phyloP scores from a whole-genome alignment of 1,140 invertebrate species.

The Harpegnathos saltator region DNA sequence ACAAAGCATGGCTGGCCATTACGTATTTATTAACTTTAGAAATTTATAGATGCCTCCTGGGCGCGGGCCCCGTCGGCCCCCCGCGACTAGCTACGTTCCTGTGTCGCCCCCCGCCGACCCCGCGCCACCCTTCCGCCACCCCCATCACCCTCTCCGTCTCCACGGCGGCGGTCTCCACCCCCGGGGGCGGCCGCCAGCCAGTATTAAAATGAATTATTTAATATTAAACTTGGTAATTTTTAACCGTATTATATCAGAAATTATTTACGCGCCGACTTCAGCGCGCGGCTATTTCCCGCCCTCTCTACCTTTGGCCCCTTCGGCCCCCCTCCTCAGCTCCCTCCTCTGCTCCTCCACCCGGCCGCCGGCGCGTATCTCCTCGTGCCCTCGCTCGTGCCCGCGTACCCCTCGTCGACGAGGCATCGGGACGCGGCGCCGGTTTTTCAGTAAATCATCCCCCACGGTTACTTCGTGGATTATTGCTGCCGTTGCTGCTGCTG shows the following conservation, averaged over 20 bases:
- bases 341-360: neutral
- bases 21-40: constrained; percentile 86
- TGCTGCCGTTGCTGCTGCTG: constrained; percentile 36
- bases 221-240: constrained; percentile 86
- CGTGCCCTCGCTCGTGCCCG: constrained; percentile 35
- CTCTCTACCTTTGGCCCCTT: neutral
- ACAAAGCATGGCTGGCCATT: constrained; percentile 86
- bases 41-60: constrained; percentile 86
- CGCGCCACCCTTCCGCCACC: constrained; percentile 70
- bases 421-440: constrained; percentile 59
- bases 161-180: constrained; percentile 69
- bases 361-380: constrained; percentile 40
- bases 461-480: constrained; percentile 62
- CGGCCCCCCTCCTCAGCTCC: neutral
- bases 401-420: constrained; percentile 11
- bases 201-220: constrained; percentile 87
- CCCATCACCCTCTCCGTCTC: constrained; percentile 67
- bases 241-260: constrained; percentile 85
- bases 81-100: constrained; percentile 70
- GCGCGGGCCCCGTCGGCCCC: constrained; percentile 78
- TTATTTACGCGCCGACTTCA: constrained; percentile 84
- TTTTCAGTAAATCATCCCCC: constrained; percentile 65
- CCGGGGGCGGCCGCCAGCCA: constrained; percentile 73
- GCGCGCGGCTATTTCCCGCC: constrained; percentile 62
- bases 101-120: constrained; percentile 67